Conservation (phyloP, 2,888 invertebrate genomes). For the Drosophila nigricruria region DNA sequence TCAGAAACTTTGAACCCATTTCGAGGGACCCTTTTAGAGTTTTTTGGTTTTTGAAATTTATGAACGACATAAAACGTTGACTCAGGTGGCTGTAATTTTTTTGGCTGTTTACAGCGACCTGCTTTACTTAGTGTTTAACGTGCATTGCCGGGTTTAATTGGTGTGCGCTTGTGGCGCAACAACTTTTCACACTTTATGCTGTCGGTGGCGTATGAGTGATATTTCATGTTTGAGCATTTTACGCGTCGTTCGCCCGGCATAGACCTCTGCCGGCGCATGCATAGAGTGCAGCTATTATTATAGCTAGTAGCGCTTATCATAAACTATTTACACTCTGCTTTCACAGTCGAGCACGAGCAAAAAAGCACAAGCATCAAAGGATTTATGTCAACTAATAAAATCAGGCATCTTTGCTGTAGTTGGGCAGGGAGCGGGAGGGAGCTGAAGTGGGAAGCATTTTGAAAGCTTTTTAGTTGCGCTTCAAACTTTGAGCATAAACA, state of each 20-base stretch:
- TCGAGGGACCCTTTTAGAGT: constrained; percentile 44
- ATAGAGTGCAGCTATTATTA: constrained; percentile 44
- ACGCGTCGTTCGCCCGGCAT: constrained; percentile 25
- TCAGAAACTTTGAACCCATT: constrained; percentile 65
- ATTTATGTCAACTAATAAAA: constrained; percentile 61
- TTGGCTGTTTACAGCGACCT: constrained; percentile 51
- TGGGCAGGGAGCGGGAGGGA: neutral
- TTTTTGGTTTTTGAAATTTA: constrained; percentile 60
- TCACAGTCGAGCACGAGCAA: neutral
- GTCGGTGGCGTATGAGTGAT: constrained; percentile 73
- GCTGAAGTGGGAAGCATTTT: constrained; percentile 12
- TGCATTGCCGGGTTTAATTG: constrained; percentile 64
- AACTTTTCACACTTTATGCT: constrained; percentile 5
- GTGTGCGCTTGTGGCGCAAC: constrained; percentile 39
- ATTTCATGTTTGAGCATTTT: constrained; percentile 65
- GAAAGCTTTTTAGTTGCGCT: constrained; percentile 32
- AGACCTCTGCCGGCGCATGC: constrained; percentile 3
- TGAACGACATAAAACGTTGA: constrained; percentile 72
- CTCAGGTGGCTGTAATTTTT: constrained; percentile 72
- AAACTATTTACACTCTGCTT: constrained; percentile 69
- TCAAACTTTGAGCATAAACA: constrained; percentile 49
- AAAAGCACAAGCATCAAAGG: constrained; percentile 54
- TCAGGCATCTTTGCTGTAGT: constrained; percentile 4
- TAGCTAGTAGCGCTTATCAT: constrained; percentile 73
- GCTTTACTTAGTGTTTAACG: constrained; percentile 40